These are phyloP conservation scores for Acanthosepion pharaonis DNA, from an alignment of 2,888 invertebrate genomes.

Conservation along the genomic window DNA sequence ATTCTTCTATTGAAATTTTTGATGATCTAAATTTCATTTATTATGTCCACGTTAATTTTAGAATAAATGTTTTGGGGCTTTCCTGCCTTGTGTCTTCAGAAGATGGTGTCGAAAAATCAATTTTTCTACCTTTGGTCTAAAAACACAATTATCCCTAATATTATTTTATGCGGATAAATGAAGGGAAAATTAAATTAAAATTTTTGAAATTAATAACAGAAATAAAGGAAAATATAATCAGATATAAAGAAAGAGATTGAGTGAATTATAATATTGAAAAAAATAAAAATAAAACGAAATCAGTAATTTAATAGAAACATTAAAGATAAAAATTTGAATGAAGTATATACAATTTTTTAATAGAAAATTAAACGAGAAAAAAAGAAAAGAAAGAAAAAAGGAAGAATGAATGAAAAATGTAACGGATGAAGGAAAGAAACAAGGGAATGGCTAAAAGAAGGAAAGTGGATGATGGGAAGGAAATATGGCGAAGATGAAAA, in stretches of 20 bases:
- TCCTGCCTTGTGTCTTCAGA: not conserved
- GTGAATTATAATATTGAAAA: not conserved
- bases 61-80: not conserved
- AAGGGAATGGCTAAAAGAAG: not conserved
- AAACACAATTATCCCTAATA: not conserved
- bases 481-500: not conserved
- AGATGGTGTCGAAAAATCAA: not conserved
- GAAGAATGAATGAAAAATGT: not conserved
- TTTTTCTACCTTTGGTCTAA: not conserved
- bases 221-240: not conserved
- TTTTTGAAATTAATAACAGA: not conserved
- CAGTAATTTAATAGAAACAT: too few relatives aligned
- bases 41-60: too few relatives aligned
- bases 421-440: not conserved
- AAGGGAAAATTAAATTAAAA: not conserved
- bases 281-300: not conserved
- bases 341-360: not conserved
- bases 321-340: not conserved
- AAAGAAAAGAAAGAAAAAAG: not conserved
- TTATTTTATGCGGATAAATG: not conserved
- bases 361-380: not conserved
- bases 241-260: not conserved
- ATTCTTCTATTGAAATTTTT: too few relatives aligned
- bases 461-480: too few relatives aligned
- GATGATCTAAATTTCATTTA: too few relatives aligned